These are phyloP conservation scores for Xylocampa areola DNA, from an alignment of 2,888 invertebrate species.

Conservation along the genomic window DNA sequence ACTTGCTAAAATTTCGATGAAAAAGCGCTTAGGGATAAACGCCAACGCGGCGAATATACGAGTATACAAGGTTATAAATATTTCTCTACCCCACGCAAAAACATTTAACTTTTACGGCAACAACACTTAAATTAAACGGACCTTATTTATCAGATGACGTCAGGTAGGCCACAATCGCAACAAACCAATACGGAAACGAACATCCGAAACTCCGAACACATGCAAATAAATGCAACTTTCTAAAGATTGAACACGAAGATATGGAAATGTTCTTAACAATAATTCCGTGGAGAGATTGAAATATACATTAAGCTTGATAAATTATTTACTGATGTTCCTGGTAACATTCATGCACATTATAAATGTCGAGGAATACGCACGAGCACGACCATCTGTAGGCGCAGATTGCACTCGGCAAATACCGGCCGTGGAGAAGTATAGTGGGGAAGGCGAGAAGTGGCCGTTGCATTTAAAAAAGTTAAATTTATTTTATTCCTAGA, in stretches of 20 bases:
- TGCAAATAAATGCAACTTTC: conserved; percentile 35
- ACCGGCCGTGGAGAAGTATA: conserved; percentile 37
- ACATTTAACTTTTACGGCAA: too few relatives aligned
- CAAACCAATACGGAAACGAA: conserved; percentile 20
- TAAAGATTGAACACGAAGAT: conserved; percentile 49
- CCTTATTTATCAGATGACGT: background rate
- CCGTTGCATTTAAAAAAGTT: too few relatives aligned
- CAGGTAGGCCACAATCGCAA: conserved; percentile 10
- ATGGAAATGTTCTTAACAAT: conserved; percentile 40
- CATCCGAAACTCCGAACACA: background rate
- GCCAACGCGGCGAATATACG: too few relatives aligned
- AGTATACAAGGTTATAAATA: too few relatives aligned
- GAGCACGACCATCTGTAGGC: conserved; percentile 42
- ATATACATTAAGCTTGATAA: conserved; percentile 52
- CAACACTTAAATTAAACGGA: background rate
- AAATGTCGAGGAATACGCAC: conserved; percentile 45
- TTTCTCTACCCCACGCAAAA: too few relatives aligned
- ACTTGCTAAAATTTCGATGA: too few relatives aligned
- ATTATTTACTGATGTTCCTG: conserved; percentile 48
- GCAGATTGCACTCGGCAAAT: conserved; percentile 43
- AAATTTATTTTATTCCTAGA: too few relatives aligned
- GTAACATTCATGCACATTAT: conserved; percentile 46
- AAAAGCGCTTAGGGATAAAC: too few relatives aligned
- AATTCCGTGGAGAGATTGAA: conserved; percentile 48
- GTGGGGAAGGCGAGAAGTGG: conserved; percentile 20